A percentile compares a stretch with the other conserved stretches of the same genome.
These are phyloP conservation scores for Megaptera novaeangliae DNA, from an alignment of 2,113 vertebrate species.

Conservation along the genomic window DNA sequence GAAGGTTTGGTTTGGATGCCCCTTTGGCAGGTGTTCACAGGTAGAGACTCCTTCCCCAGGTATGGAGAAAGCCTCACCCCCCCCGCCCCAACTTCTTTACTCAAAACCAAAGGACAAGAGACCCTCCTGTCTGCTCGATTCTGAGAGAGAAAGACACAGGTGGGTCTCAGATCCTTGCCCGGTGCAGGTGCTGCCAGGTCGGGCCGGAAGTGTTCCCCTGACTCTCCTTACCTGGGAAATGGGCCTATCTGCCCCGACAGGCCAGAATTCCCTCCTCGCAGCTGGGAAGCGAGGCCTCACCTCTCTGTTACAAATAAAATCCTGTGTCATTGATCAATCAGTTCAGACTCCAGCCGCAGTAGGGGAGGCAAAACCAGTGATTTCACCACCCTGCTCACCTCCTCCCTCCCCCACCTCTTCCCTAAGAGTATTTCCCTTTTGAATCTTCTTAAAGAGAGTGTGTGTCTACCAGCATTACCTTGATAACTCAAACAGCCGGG, in stretches of 20 bases:
- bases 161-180: not conserved
- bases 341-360: not conserved
- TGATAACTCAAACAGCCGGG: fast-evolving
- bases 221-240: not conserved
- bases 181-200: fast-evolving
- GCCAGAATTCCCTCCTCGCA: not conserved
- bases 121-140: not conserved
- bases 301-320: not conserved
- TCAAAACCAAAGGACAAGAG: not conserved
- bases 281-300: constrained; percentile 1
- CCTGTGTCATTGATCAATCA: constrained; percentile 29
- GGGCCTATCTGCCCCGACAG: not conserved
- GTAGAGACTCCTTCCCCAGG: not conserved
- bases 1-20: not conserved
- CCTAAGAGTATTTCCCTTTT: not conserved
- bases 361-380: not conserved
- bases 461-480: not conserved
- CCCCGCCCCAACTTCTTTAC: not conserved
- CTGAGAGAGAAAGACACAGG: not conserved
- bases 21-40: not conserved
- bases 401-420: not conserved
- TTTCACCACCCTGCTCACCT: not conserved
- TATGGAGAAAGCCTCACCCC: not conserved
- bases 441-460: not conserved
- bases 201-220: fast-evolving